These are phyloP conservation scores for Elaphurus davidianus DNA, from an alignment of 2,113 vertebrate species.

Conservation along the genomic window DNA sequence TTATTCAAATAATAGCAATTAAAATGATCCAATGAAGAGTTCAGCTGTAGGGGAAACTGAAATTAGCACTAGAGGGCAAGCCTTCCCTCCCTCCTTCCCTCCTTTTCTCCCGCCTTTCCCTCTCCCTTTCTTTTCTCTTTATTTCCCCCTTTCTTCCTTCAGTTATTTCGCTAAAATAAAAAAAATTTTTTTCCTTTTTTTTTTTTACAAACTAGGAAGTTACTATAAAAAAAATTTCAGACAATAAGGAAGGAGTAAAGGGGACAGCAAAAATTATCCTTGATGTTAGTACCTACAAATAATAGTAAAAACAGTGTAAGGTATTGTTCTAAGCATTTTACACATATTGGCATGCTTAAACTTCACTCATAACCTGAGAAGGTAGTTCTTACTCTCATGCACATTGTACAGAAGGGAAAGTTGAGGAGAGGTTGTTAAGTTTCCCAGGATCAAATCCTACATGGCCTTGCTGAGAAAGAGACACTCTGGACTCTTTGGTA, in stretches of 20 bases:
- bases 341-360: not conserved
- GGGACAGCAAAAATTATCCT: not conserved
- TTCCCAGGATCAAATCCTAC: not conserved
- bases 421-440: not conserved
- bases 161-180: not conserved
- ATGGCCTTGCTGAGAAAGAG: not conserved
- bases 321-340: not conserved
- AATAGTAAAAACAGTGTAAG: not conserved
- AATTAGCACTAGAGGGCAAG: not conserved
- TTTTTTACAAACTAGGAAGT: not conserved
- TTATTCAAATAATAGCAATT: slow-evolving; percentile 1
- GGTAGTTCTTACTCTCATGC: not conserved
- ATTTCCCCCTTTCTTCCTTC: not conserved
- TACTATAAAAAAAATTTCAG: not conserved
- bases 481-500: not conserved
- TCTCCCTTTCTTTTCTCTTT: not conserved
- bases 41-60: not conserved
- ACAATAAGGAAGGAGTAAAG: not conserved
- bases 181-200: not conserved
- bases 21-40: not conserved
- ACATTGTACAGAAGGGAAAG: not conserved
- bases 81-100: not conserved
- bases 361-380: not conserved
- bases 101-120: not conserved
- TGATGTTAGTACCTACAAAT: not conserved